Evolutionary conservation across 2,113 vertebrate species (phyloP).

Genomic region (Epinephelus fuscoguttatus): DNA sequence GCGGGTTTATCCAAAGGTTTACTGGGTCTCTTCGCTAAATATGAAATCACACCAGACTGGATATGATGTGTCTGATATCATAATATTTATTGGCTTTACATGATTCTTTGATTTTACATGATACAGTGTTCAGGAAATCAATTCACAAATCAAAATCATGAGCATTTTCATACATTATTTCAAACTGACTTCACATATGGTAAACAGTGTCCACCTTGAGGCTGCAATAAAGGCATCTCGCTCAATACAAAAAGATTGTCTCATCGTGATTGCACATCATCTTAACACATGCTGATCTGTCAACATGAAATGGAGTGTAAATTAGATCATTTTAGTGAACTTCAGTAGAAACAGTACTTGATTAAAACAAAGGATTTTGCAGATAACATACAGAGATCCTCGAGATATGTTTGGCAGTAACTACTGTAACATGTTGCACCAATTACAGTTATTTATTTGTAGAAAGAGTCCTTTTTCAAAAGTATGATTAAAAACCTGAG

Average conservation of each 20-base stretch:
- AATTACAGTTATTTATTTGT: not conserved
- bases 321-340: not conserved
- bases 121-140: not conserved
- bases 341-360: not conserved
- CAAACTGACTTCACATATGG: not conserved
- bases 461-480: not conserved
- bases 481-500: not conserved
- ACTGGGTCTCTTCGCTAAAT: not conserved
- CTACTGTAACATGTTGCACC: not conserved
- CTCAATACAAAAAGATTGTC: slow-evolving; percentile 11
- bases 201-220: not conserved
- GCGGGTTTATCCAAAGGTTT: not conserved
- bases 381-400: not conserved
- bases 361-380: not conserved
- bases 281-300: not conserved
- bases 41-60: slow-evolving; percentile 3
- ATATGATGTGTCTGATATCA: not conserved
- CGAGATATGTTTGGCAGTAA: not conserved
- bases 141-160: slow-evolving; percentile 1
- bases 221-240: slow-evolving; percentile 56
- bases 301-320: not conserved
- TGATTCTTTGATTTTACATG: slow-evolving; percentile 12
- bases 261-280: slow-evolving; percentile 21
- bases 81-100: slow-evolving; percentile 18
- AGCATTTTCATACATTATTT: slow-evolving; percentile 1